Conservation (phyloP, 2,113 vertebrate genomes). For the Phoenicopterus ruber region DNA sequence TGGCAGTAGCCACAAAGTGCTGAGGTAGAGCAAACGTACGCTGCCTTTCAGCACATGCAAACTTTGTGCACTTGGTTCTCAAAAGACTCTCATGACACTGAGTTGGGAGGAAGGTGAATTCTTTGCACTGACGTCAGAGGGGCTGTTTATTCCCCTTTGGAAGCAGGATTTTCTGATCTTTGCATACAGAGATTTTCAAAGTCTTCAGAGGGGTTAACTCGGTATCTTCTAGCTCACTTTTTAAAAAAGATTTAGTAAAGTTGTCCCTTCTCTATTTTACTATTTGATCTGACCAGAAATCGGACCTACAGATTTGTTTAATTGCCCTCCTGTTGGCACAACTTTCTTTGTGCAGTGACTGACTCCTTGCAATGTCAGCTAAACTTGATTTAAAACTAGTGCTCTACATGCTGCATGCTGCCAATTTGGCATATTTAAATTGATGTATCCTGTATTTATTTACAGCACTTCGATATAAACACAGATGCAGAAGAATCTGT, state of each 20-base stretch:
- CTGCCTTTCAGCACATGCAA: background rate
- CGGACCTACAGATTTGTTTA: background rate
- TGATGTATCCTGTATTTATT: background rate
- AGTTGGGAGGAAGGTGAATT: background rate
- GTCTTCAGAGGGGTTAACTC: background rate
- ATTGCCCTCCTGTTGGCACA: background rate
- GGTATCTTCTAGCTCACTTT: background rate
- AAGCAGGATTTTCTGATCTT: background rate
- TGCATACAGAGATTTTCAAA: background rate
- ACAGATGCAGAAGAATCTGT: slow-evolving; percentile 29
- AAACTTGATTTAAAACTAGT: background rate
- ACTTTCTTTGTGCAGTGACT: background rate
- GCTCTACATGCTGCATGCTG: background rate
- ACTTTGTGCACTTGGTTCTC: background rate
- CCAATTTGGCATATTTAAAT: slow-evolving; percentile 8
- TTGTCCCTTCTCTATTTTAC: background rate
- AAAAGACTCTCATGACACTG: background rate
- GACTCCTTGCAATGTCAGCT: background rate
- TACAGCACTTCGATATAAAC: slow-evolving; percentile 4
- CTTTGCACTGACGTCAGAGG: background rate
- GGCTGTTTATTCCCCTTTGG: background rate
- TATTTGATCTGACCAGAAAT: background rate
- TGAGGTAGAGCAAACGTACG: background rate
- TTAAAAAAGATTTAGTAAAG: background rate
- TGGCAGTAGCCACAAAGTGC: background rate